Conservation (phyloP, 2,888 invertebrate species). For the Phalangium opilio region DNA sequence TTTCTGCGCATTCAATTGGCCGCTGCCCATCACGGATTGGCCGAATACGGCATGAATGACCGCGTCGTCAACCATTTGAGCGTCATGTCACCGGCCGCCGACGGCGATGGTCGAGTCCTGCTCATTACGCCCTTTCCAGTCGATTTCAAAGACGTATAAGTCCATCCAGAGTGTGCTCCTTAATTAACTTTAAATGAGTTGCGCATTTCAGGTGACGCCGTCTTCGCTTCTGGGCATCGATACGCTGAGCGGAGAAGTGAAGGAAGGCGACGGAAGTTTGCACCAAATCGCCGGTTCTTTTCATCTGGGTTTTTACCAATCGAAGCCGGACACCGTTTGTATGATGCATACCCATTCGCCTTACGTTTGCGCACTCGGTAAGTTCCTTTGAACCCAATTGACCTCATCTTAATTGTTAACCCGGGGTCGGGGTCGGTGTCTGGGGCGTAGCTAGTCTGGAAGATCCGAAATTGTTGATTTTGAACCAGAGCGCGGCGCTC, state of each 20-base stretch:
- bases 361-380: slow-evolving; percentile 21
- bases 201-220: slow-evolving; percentile 5
- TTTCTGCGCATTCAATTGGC: slow-evolving; percentile 5
- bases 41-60: slow-evolving; percentile 18
- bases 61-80: slow-evolving; percentile 21
- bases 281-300: slow-evolving; percentile 18
- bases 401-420: neutral
- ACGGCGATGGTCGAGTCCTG: slow-evolving; percentile 18
- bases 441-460: slow-evolving; percentile 19
- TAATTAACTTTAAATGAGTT: no score
- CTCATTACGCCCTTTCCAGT: slow-evolving; percentile 19
- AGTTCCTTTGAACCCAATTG: neutral
- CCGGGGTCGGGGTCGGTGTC: no score
- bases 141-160: slow-evolving; percentile 20
- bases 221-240: slow-evolving; percentile 9
- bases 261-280: slow-evolving; percentile 18
- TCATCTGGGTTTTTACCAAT: slow-evolving; percentile 17
- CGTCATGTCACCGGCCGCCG: slow-evolving; percentile 17
- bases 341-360: slow-evolving; percentile 22
- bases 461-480: slow-evolving; percentile 15
- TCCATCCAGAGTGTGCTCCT: neutral
- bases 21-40: slow-evolving; percentile 18
- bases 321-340: slow-evolving; percentile 12
- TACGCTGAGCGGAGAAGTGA: slow-evolving; percentile 8
- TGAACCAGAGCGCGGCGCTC: slow-evolving; percentile 20